Evolutionary conservation across 2,113 vertebrate genomes (phyloP).

Genomic region (Smithornis capensis): DNA sequence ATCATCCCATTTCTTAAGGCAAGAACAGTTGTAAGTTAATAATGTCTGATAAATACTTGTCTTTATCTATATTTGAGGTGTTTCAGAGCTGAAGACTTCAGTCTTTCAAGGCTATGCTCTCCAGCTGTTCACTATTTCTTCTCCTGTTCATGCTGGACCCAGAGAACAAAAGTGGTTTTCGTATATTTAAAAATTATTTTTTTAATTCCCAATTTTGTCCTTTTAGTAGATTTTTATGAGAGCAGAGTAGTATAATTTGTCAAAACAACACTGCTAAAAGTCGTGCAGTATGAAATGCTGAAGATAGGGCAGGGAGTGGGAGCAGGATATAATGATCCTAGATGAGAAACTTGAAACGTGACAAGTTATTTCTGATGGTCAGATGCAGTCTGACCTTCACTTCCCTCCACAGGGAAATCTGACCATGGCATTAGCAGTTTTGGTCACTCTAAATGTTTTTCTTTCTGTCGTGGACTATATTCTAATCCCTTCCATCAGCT

Average conservation of each 20-base stretch:
- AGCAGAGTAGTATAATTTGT: background rate
- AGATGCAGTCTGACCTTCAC: background rate
- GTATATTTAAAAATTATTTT: background rate
- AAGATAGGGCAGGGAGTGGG: fast-evolving
- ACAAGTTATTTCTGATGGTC: background rate
- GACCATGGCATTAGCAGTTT: background rate
- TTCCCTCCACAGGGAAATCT: background rate
- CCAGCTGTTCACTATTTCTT: background rate
- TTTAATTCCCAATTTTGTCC: background rate
- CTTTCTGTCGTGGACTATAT: background rate
- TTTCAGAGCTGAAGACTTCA: background rate
- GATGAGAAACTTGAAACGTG: background rate
- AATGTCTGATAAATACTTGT: background rate
- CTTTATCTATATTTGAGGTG: background rate
- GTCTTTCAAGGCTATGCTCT: background rate
- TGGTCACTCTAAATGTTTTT: background rate
- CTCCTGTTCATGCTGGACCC: background rate
- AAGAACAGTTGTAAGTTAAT: background rate
- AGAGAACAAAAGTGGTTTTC: background rate
- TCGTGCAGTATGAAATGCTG: background rate
- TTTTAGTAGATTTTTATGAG: background rate
- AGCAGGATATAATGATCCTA: background rate
- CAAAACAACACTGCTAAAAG: background rate
- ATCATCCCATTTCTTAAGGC: background rate
- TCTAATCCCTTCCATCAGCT: background rate